Conservation (phyloP, 2,797 vertebrate genomes). For the Sebastes wilsoni region DNA sequence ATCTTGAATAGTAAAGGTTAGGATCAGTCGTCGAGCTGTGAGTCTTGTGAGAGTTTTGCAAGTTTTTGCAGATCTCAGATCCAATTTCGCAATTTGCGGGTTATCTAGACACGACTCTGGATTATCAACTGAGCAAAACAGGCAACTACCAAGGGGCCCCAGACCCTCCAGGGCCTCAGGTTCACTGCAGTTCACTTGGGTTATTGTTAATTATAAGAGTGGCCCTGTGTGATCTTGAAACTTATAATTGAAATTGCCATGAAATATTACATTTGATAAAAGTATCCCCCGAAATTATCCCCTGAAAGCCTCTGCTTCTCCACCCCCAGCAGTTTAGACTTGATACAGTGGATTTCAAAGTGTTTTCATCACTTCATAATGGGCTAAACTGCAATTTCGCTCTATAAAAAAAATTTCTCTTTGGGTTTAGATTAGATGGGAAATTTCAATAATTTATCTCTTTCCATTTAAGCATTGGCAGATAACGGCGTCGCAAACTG, state of each 20-base stretch:
- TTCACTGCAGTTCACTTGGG: neutral
- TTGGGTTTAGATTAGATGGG: slow-evolving; percentile 27
- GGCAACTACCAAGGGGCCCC: neutral
- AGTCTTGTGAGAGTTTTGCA: too few relatives aligned
- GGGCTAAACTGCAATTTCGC: neutral
- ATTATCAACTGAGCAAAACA: neutral
- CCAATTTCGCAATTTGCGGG: too few relatives aligned
- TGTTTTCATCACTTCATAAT: neutral
- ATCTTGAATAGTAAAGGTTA: too few relatives aligned
- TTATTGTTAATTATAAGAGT: neutral
- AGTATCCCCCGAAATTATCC: neutral
- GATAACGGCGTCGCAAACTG: neutral
- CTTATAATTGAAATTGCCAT: neutral
- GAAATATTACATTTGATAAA: neutral
- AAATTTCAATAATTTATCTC: slow-evolving; percentile 16
- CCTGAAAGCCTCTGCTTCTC: neutral
- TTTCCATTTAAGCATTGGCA: slow-evolving; percentile 12
- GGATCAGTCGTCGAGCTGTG: too few relatives aligned
- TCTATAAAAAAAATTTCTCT: neutral
- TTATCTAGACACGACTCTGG: neutral
- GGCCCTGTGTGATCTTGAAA: neutral
- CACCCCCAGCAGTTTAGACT: neutral
- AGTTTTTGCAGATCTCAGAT: too few relatives aligned
- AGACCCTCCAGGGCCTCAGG: neutral
- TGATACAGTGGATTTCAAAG: neutral